These are phyloP conservation scores for Karalla daura DNA, from an alignment of 2,797 vertebrate species.

Conservation along the genomic window DNA sequence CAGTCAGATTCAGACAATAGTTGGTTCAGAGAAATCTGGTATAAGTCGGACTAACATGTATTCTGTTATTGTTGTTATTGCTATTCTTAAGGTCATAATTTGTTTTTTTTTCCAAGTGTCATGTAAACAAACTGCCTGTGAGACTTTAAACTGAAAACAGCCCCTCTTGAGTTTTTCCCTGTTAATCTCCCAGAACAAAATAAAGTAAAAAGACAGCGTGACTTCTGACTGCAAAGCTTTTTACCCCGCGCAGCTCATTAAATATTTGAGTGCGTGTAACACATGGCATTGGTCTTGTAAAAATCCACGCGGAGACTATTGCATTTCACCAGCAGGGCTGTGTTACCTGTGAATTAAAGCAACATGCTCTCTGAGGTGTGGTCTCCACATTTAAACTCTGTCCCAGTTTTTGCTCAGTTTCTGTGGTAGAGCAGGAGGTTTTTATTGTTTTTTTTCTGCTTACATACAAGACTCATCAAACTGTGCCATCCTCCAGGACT, in stretches of 20 bases:
- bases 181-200: constrained; percentile 6
- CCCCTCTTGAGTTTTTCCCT: constrained; percentile 1
- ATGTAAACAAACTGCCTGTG: too few species aligned
- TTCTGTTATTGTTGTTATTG: too few species aligned
- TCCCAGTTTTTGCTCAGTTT: constrained; percentile 11
- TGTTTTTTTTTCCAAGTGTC: too few species aligned
- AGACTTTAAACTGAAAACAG: constrained; percentile 12
- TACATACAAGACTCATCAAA: constrained; percentile 24
- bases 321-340: constrained; percentile 42
- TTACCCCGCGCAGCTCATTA: constrained; percentile 18
- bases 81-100: too few species aligned
- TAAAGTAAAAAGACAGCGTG: background rate
- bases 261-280: constrained; percentile 46
- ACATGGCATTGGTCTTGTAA: constrained; percentile 52
- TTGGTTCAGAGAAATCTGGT: too few species aligned
- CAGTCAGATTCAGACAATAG: too few species aligned
- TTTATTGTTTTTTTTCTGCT: constrained; percentile 22
- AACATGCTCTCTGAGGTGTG: constrained; percentile 31
- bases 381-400: constrained; percentile 15
- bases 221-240: constrained; percentile 17
- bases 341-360: constrained; percentile 44
- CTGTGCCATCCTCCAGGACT: constrained; percentile 22
- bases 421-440: background rate
- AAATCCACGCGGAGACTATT: constrained; percentile 46
- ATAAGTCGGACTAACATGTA: too few species aligned